Evolutionary conservation across 1,140 invertebrate genomes (phyloP).

Genomic region (Philotrypesis tridentata): DNA sequence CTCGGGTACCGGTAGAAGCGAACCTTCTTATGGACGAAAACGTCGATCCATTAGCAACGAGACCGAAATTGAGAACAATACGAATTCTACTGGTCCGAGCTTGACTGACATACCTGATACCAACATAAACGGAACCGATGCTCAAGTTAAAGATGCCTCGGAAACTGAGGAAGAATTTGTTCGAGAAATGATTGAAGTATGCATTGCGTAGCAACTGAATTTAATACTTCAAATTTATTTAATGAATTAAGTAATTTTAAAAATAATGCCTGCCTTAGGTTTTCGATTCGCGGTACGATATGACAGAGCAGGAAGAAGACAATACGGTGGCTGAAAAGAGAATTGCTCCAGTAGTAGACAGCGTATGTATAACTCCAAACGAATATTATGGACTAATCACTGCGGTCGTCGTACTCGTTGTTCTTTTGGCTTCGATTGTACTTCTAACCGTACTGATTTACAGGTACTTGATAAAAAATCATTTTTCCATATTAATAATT

Average conservation of each 20-base stretch:
- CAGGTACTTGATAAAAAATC: too few species aligned
- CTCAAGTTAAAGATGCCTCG: slow-evolving; percentile 31
- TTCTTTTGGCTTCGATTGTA: slow-evolving; percentile 80
- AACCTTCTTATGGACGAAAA: slow-evolving; percentile 86
- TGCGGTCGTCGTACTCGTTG: slow-evolving; percentile 80
- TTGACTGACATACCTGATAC: not conserved
- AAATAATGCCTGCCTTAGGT: slow-evolving; percentile 70
- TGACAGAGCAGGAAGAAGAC: slow-evolving; percentile 67
- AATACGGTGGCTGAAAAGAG: slow-evolving; percentile 76
- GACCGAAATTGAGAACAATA: slow-evolving; percentile 66
- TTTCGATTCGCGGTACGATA: slow-evolving; percentile 83
- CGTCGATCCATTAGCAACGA: slow-evolving; percentile 77
- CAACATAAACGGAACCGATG: slow-evolving; percentile 55
- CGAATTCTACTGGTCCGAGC: not conserved
- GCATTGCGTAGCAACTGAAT: slow-evolving; percentile 3
- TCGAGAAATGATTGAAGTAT: slow-evolving; percentile 89
- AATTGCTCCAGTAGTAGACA: slow-evolving; percentile 69
- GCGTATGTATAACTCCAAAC: slow-evolving; percentile 81
- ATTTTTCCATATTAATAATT: too few species aligned
- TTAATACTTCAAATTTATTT: not conserved
- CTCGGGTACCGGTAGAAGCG: slow-evolving; percentile 81
- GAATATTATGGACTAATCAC: slow-evolving; percentile 86
- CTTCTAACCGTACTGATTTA: slow-evolving; percentile 80
- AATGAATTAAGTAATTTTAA: not conserved
- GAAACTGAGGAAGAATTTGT: slow-evolving; percentile 79